A percentile compares a stretch with the other conserved stretches of the same genome.
phyloP scores from a whole-genome alignment of 2,797 vertebrate species.

The Chromis chromis region DNA sequence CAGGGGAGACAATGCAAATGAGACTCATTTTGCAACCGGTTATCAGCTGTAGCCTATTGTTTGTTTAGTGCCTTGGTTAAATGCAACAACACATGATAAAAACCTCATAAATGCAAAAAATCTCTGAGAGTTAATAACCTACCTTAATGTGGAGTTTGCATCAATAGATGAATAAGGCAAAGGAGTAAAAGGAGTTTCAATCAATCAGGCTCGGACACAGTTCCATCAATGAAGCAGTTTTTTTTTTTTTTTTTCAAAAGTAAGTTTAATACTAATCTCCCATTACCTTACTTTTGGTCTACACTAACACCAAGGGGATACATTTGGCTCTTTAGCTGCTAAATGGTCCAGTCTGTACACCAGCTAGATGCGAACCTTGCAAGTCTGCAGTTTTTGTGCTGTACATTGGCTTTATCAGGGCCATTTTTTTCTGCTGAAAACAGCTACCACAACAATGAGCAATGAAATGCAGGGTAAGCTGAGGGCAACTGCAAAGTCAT shows the following conservation, averaged over 20 bases:
- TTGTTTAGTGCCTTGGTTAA: background rate
- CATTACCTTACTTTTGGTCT: background rate
- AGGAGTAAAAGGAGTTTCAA: background rate
- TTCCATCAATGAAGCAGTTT: background rate
- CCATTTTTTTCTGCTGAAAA: too few relatives aligned
- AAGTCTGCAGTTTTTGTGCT: too few relatives aligned
- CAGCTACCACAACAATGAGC: background rate
- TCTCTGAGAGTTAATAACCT: background rate
- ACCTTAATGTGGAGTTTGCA: background rate
- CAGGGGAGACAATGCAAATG: background rate
- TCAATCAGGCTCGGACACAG: background rate
- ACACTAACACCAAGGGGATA: too few relatives aligned
- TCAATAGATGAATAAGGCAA: constrained; percentile 1
- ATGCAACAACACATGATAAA: background rate
- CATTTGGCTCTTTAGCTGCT: too few relatives aligned
- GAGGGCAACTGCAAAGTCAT: background rate
- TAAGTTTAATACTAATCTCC: background rate
- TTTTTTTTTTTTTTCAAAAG: background rate
- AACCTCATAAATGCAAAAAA: too few relatives aligned
- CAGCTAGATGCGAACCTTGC: background rate
- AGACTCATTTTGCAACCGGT: background rate
- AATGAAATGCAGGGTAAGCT: background rate
- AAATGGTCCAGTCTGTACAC: background rate
- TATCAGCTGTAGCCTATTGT: background rate
- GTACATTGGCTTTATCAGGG: background rate